These are phyloP conservation scores for Sebastolobus altivelis DNA, from an alignment of 2,797 vertebrate species.

Conservation along the genomic window DNA sequence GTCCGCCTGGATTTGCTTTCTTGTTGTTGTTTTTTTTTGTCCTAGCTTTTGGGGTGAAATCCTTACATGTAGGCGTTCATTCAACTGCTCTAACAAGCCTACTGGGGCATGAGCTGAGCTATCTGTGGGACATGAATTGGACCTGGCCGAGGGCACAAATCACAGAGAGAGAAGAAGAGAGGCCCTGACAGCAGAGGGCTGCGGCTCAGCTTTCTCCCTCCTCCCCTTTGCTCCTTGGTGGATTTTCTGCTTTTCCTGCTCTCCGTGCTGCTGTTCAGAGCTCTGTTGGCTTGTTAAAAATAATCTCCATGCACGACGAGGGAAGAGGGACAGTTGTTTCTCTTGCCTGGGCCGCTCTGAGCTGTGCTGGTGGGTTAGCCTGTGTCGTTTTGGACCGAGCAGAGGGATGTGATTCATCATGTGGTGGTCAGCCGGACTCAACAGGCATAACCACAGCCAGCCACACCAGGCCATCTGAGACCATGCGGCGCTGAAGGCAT, in stretches of 20 bases:
- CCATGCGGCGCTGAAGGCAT: conserved; percentile 67
- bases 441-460: conserved; percentile 84
- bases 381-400: conserved; percentile 66
- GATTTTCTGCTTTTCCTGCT: conserved; percentile 70
- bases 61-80: conserved; percentile 79
- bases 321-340: conserved; percentile 70
- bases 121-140: conserved; percentile 82
- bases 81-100: conserved; percentile 82
- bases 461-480: conserved; percentile 84
- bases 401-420: conserved; percentile 84
- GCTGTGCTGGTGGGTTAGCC: conserved; percentile 58
- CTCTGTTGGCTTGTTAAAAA: conserved; percentile 79
- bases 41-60: conserved; percentile 75
- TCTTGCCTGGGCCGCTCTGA: conserved; percentile 53
- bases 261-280: conserved; percentile 63
- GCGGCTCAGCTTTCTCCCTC: conserved; percentile 68
- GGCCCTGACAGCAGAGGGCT: conserved; percentile 80
- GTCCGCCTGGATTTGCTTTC: conserved; percentile 78
- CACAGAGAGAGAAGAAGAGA: conserved; percentile 76
- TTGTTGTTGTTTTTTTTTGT: conserved; percentile 80
- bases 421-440: conserved; percentile 83
- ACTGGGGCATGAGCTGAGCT: conserved; percentile 80
- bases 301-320: conserved; percentile 72
- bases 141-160: conserved; percentile 82
- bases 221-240: conserved; percentile 72